Conservation (phyloP, 1,140 invertebrate genomes). For the Parapsyche elsis region DNA sequence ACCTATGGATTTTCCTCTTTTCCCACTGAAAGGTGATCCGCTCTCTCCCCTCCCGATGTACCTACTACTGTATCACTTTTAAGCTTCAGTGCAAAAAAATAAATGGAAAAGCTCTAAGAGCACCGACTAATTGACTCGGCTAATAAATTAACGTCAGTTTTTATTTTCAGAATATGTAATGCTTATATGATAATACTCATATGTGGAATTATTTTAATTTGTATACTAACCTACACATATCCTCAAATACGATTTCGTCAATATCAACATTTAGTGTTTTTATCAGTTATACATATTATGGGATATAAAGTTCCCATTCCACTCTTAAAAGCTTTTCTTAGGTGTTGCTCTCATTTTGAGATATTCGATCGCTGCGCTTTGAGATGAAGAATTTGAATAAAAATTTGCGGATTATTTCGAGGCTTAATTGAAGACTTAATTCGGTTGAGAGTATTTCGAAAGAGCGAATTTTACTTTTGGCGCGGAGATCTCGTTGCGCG, state of each 20-base stretch:
- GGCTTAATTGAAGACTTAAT: conserved; percentile 24
- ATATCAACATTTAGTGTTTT: no score
- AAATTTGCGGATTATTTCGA: background rate
- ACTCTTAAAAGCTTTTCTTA: no score
- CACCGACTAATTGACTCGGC: background rate
- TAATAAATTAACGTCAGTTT: conserved; percentile 22
- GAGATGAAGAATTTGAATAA: conserved; percentile 6
- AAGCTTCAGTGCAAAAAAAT: background rate
- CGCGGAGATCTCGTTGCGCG: background rate
- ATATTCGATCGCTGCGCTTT: no score
- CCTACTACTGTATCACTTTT: conserved; percentile 7
- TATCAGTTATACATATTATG: no score
- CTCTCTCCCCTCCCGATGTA: background rate
- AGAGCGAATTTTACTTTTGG: conserved; percentile 2
- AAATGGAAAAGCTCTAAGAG: background rate
- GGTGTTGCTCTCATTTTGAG: no score
- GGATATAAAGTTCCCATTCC: no score
- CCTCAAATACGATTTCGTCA: no score
- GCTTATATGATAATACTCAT: no score
- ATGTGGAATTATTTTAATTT: no score
- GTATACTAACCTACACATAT: no score
- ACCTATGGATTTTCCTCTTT: conserved; percentile 16
- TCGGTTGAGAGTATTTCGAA: background rate
- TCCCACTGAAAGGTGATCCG: conserved; percentile 32
- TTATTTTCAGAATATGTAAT: background rate